Conservation (phyloP, 2,888 invertebrate genomes). For the Cremastinae sp. region DNA sequence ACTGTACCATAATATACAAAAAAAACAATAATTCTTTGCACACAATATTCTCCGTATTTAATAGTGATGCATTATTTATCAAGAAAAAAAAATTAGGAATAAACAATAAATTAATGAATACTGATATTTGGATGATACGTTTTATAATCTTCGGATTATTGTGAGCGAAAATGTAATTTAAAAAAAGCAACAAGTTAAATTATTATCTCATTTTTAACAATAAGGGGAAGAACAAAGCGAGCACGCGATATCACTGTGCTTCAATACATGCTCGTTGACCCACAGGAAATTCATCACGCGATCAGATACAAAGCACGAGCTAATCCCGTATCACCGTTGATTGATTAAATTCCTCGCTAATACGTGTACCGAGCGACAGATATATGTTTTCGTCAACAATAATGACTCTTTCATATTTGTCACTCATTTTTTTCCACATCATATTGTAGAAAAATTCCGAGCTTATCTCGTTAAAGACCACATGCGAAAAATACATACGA, state of each 20-base stretch:
- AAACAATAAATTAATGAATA: neutral
- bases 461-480: no score
- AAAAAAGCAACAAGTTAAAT: constrained; percentile 17
- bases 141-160: neutral
- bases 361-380: constrained; percentile 30
- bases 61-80: no score
- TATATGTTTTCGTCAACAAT: constrained; percentile 46
- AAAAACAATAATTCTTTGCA: no score
- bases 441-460: neutral
- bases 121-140: no score
- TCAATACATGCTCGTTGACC: constrained; percentile 22
- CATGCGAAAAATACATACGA: no score
- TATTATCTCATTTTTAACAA: constrained; percentile 29
- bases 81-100: no score
- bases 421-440: constrained; percentile 19
- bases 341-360: constrained; percentile 53
- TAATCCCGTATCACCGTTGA: constrained; percentile 51
- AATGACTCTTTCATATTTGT: constrained; percentile 35
- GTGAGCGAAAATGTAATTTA: neutral
- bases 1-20: no score
- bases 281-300: constrained; percentile 28
- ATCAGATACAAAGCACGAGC: constrained; percentile 43
- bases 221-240: constrained; percentile 19
- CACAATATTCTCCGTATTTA: no score
- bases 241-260: constrained; percentile 39